Evolutionary conservation across 1,140 invertebrate genomes (phyloP), one percentile per base, ranked within the genome.

Genomic region (Nasonia vitripennis): DNA sequence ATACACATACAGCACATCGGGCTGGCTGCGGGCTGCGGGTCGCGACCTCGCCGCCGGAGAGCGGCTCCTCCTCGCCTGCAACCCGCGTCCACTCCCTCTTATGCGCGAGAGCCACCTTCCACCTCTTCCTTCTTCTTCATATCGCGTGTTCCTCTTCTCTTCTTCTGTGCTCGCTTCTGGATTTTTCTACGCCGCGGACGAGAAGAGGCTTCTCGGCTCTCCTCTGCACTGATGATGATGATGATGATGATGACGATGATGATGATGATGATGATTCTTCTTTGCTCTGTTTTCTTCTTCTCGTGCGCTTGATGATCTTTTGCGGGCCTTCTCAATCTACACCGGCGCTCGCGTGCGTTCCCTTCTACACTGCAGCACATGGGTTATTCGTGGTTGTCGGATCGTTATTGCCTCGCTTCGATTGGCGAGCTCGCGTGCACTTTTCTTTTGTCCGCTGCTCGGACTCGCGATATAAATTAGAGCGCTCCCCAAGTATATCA

Each of bases 1-100:
- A 37, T 51, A 37, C 74, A 48, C 27, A 79, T 27, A 62, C 31
- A 34, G 70, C 20, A 14, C 20, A 14, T 9, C 20, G 12, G 0
- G 41, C 37, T 45, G 34, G 79, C 71, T 82, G 27, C 87, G 86
- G 89, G 90, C 87, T 90, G 88, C 90, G 87, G 91, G 91, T 92
- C 91, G 89, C 90, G 91, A 92, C 91, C 91, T 90, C 88, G 87
- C 86, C 90, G 88, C 86, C 17, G 77, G 80, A 81, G 70, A 85
- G 14, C 68, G 41, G 45, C 81, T 82, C 71, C 84, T 88, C 87
- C 77, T 85, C 87, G 86, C 86, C 85, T 81, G 83, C 83, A 31
- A 37, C 70, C 62, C 82, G 31, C 9, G 87, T 88, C 87, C 83
- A 84, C 88, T 87, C 86, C 82, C 78, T 78, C 88, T 90, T 88